Conservation (phyloP, 2,888 invertebrate species). For the Idaea straminata region DNA sequence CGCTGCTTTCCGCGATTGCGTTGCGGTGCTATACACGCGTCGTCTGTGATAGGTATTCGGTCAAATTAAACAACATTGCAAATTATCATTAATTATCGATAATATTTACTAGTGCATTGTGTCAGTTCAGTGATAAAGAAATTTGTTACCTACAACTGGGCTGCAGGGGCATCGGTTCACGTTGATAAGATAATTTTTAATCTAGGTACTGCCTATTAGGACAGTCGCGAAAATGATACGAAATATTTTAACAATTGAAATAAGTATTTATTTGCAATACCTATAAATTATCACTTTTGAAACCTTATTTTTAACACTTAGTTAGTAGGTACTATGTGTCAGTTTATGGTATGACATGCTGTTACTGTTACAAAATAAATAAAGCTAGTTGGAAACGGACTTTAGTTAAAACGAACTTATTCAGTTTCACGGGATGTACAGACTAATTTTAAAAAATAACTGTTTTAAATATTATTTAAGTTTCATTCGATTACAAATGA, state of each 20-base stretch:
- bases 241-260: not conserved
- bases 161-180: constrained; percentile 35
- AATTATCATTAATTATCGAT: not conserved
- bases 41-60: not conserved
- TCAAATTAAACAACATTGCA: not conserved
- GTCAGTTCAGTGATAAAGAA: constrained; percentile 48
- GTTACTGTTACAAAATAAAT: too few relatives aligned
- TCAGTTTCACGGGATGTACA: too few relatives aligned
- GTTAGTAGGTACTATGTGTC: too few relatives aligned
- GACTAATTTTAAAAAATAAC: too few relatives aligned
- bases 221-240: not conserved
- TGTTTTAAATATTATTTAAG: too few relatives aligned
- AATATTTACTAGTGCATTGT: constrained; percentile 38
- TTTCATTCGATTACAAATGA: too few relatives aligned
- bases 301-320: not conserved
- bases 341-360: too few relatives aligned
- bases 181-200: constrained; percentile 39
- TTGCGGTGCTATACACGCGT: constrained; percentile 6
- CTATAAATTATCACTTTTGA: constrained; percentile 2
- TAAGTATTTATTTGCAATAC: not conserved
- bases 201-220: not conserved
- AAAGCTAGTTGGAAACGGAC: too few relatives aligned
- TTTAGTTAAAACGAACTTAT: too few relatives aligned
- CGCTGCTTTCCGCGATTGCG: constrained; percentile 16
- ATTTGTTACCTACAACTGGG: constrained; percentile 32